phyloP scores from a whole-genome alignment of 2,797 vertebrate genomes.

The Eulemur albifrons region DNA sequence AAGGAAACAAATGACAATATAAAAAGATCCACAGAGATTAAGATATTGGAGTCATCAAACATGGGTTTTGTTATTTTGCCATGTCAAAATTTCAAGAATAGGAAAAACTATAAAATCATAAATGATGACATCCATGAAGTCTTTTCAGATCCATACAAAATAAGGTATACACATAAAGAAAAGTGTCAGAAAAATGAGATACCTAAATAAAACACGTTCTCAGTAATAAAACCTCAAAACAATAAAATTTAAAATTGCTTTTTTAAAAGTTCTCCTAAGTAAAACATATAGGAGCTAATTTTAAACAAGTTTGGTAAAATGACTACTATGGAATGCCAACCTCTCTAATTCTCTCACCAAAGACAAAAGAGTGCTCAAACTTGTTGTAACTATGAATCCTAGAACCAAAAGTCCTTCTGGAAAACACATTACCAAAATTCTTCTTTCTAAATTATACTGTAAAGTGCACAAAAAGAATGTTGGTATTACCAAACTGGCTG shows the following conservation, averaged over 20 bases:
- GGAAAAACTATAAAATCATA: neutral
- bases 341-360: neutral
- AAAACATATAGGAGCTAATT: neutral
- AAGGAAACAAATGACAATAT: neutral
- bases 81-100: neutral
- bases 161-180: neutral
- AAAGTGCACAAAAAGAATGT: neutral
- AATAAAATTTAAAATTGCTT: neutral
- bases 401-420: neutral
- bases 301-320: neutral
- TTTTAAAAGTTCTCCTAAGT: neutral
- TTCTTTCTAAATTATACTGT: neutral
- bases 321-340: neutral
- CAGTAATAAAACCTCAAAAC: conserved; percentile 4
- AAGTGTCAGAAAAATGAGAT: neutral
- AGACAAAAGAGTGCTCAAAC: neutral
- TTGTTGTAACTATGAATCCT: neutral
- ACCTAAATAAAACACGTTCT: neutral
- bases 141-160: neutral
- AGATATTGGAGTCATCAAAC: neutral
- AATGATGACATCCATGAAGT: neutral
- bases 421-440: neutral
- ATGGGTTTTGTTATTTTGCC: neutral
- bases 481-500: neutral
- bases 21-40: neutral